Conservation (phyloP, 2,888 invertebrate genomes). For the Microctonus hyperodae region DNA sequence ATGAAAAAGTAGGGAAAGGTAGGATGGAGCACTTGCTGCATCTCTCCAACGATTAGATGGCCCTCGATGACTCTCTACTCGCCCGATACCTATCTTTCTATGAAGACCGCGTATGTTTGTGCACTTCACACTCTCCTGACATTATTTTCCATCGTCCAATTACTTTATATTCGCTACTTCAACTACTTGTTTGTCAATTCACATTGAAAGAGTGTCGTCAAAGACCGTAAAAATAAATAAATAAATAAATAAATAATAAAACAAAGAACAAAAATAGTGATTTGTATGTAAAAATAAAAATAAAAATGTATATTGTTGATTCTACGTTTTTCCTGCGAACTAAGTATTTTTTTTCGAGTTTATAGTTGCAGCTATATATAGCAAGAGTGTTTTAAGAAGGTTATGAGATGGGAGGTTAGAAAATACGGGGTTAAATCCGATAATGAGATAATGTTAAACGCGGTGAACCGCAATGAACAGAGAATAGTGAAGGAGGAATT, state of each 20-base stretch:
- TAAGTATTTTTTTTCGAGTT: background rate
- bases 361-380: background rate
- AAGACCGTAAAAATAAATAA: background rate
- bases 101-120: slow-evolving; percentile 19
- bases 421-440: slow-evolving; percentile 5
- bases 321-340: background rate
- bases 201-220: slow-evolving; percentile 18
- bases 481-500: background rate
- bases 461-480: slow-evolving; percentile 19
- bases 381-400: background rate
- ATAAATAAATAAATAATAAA: background rate
- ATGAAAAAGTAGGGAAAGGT: too few species aligned
- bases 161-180: slow-evolving; percentile 14
- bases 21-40: slow-evolving; percentile 13
- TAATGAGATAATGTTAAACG: slow-evolving; percentile 23
- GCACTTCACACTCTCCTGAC: background rate
- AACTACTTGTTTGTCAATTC: slow-evolving; percentile 27
- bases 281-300: background rate
- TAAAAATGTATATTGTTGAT: background rate
- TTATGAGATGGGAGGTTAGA: background rate
- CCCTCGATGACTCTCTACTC: slow-evolving; percentile 37
- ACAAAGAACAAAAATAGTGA: too few species aligned
- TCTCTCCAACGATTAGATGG: slow-evolving; percentile 36
- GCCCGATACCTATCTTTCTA: slow-evolving; percentile 37
- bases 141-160: background rate